phyloP scores from a whole-genome alignment of 2,888 invertebrate genomes.

The Lumbricus terrestris region DNA sequence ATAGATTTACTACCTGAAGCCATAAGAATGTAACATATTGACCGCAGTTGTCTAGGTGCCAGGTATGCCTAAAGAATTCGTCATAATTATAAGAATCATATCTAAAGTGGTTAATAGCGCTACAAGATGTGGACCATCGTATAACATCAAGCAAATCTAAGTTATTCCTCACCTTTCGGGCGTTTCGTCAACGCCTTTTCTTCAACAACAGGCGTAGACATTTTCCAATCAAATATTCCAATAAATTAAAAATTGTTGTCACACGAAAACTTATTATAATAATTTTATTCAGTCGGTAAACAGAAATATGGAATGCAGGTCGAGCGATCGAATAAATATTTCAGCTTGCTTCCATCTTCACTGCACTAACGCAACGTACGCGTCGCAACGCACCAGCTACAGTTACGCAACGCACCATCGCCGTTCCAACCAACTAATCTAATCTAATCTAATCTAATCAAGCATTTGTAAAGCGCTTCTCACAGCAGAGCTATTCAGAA shows the following conservation, averaged over 20 bases:
- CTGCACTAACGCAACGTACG: not conserved
- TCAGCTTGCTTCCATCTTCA: not conserved
- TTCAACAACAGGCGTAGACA: not conserved
- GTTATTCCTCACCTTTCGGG: not conserved
- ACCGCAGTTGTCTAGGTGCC: not conserved
- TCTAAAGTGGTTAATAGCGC: not conserved
- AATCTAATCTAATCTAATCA: too few relatives aligned
- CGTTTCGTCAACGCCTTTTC: not conserved
- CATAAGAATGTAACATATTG: not conserved
- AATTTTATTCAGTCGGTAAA: not conserved
- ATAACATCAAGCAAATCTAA: not conserved
- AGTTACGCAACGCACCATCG: not conserved
- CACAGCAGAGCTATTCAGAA: too few relatives aligned
- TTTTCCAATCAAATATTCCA: not conserved
- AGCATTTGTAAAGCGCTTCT: too few relatives aligned
- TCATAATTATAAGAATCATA: not conserved
- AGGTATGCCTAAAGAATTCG: not conserved
- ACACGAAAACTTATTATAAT: not conserved
- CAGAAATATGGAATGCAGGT: not conserved
- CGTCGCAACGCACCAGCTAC: not conserved
- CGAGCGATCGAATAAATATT: not conserved
- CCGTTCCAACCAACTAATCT: too few relatives aligned
- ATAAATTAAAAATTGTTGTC: not conserved
- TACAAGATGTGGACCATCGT: not conserved
- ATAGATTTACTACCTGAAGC: not conserved